phyloP scores from a whole-genome alignment of 2,888 invertebrate species.

The Cinara cedri region DNA sequence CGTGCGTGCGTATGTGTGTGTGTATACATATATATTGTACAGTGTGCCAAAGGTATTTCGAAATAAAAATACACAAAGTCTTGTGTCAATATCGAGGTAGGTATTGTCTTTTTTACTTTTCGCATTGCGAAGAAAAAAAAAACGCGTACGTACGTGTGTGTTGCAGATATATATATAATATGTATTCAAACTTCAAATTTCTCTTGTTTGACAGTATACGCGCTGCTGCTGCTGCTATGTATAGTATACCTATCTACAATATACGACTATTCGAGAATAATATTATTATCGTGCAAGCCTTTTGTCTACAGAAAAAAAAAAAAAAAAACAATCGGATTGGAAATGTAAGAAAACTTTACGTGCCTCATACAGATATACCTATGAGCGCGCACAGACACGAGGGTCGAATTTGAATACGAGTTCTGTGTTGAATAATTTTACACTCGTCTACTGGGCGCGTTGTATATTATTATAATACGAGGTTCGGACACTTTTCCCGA shows the following conservation, averaged over 20 bases:
- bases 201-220: constrained; percentile 29
- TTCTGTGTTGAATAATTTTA: no score
- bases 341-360: neutral
- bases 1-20: neutral
- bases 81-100: constrained; percentile 48
- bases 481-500: no score
- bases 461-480: no score
- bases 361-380: no score
- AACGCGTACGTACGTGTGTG: neutral
- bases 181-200: constrained; percentile 21
- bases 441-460: no score
- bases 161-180: neutral
- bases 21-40: neutral
- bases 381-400: no score
- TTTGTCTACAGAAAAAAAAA: constrained; percentile 19
- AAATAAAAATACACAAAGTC: constrained; percentile 51
- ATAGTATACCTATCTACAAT: no score
- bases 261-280: neutral
- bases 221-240: no score
- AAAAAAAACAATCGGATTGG: neutral
- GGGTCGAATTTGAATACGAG: constrained; percentile 9
- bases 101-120: constrained; percentile 43
- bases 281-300: neutral
- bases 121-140: no score
- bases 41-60: constrained; percentile 39